These are phyloP conservation scores for Rana temporaria DNA, from an alignment of 2,113 vertebrate species.

Conservation along the genomic window DNA sequence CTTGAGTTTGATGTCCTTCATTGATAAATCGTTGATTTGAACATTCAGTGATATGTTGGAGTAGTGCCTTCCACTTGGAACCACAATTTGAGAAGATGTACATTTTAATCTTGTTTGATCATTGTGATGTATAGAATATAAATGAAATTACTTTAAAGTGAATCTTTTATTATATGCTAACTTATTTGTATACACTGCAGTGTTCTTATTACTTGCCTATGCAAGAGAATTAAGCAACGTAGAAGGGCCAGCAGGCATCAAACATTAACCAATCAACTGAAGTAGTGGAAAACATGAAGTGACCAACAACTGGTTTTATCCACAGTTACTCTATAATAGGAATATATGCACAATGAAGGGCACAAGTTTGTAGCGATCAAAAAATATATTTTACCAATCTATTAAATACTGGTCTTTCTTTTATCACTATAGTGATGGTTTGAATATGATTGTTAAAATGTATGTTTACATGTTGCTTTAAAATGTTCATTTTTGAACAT, in stretches of 20 bases:
- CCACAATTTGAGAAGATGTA: conserved; percentile 63
- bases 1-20: conserved; percentile 56
- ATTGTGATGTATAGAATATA: conserved; percentile 69
- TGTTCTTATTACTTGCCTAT: conserved; percentile 71
- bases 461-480: conserved; percentile 35
- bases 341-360: conserved; percentile 20
- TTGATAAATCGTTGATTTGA: conserved; percentile 21
- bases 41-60: conserved; percentile 66
- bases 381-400: not conserved
- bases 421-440: not conserved
- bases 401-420: not conserved
- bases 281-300: conserved; percentile 24
- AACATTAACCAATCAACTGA: conserved; percentile 50
- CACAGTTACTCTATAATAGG: not conserved
- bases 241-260: conserved; percentile 60
- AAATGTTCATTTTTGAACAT: not conserved
- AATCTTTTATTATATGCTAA: conserved; percentile 70
- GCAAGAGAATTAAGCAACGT: conserved; percentile 63
- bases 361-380: not conserved
- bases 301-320: conserved; percentile 6
- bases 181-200: conserved; percentile 72
- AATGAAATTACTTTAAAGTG: conserved; percentile 67
- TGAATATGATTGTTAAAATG: not conserved
- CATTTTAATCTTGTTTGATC: conserved; percentile 63
- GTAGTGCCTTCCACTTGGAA: conserved; percentile 72